These are phyloP conservation scores for Agrotis segetum DNA, from an alignment of 2,888 invertebrate genomes.

Conservation along the genomic window DNA sequence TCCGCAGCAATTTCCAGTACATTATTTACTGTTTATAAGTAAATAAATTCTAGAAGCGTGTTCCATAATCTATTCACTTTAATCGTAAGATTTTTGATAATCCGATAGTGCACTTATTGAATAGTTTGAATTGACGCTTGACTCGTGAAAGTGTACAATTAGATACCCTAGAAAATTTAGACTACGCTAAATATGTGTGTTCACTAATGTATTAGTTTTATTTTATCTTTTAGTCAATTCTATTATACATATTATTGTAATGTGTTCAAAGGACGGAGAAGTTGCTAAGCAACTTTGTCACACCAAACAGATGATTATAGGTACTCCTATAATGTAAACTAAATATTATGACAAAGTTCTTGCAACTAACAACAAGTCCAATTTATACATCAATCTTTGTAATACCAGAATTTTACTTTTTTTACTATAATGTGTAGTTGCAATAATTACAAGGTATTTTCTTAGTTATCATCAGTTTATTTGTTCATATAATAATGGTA, in stretches of 20 bases:
- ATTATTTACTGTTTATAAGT: not conserved
- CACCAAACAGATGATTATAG: not conserved
- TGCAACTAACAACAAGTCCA: not conserved
- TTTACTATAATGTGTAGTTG: conserved; percentile 14
- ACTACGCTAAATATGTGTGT: conserved; percentile 62
- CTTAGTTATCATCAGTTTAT: not conserved
- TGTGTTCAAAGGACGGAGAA: conserved; percentile 4
- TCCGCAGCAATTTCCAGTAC: no score
- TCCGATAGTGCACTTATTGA: conserved; percentile 85
- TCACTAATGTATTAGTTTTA: conserved; percentile 59
- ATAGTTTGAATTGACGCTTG: conserved; percentile 73
- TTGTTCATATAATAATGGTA: not conserved
- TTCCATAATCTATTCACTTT: conserved; percentile 57
- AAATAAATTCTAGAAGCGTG: conserved; percentile 42
- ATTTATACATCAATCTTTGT: conserved; percentile 21
- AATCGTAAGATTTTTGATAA: conserved; percentile 70
- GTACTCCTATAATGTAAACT: not conserved
- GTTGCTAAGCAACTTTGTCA: conserved; percentile 1
- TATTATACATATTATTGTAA: conserved; percentile 46
- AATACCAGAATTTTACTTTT: conserved; percentile 29
- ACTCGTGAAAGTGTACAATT: conserved; percentile 63
- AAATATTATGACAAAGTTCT: not conserved
- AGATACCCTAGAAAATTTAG: conserved; percentile 60
- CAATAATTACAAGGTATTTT: conserved; percentile 23
- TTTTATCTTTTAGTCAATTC: conserved; percentile 55